Evolutionary conservation across 2,113 vertebrate species (phyloP).

Genomic region (Zapornia atra): DNA sequence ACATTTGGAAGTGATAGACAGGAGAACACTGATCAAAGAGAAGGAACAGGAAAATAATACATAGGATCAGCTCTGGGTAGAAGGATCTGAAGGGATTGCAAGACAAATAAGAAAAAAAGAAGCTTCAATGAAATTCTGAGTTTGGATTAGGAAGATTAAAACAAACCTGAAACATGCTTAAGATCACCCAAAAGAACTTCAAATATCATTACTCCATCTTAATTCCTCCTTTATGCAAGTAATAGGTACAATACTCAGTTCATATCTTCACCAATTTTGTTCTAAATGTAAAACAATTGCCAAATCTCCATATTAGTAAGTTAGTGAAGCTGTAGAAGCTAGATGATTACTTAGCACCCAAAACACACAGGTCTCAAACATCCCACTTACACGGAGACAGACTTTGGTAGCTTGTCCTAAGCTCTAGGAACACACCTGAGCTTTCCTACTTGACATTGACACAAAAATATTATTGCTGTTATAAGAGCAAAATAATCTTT

Average conservation of each 20-base stretch:
- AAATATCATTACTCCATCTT: neutral
- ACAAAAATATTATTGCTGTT: neutral
- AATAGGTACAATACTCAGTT: neutral
- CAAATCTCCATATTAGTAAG: neutral
- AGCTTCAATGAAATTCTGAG: neutral
- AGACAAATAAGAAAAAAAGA: neutral
- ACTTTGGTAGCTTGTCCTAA: neutral
- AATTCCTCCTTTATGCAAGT: neutral
- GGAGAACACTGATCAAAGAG: neutral
- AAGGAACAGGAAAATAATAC: neutral
- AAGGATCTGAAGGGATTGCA: neutral
- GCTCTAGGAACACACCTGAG: neutral
- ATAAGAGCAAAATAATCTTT: neutral
- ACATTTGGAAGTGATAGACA: neutral
- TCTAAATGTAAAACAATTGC: neutral
- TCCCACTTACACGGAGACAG: neutral
- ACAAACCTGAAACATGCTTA: neutral
- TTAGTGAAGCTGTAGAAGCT: neutral
- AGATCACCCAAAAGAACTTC: neutral
- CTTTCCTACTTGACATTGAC: neutral
- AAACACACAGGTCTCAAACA: neutral
- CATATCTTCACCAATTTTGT: neutral
- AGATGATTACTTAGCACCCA: neutral
- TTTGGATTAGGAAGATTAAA: neutral
- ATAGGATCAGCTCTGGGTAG: neutral